These are phyloP conservation scores for Ibycter americanus DNA, from an alignment of 2,797 vertebrate genomes.

Conservation along the genomic window DNA sequence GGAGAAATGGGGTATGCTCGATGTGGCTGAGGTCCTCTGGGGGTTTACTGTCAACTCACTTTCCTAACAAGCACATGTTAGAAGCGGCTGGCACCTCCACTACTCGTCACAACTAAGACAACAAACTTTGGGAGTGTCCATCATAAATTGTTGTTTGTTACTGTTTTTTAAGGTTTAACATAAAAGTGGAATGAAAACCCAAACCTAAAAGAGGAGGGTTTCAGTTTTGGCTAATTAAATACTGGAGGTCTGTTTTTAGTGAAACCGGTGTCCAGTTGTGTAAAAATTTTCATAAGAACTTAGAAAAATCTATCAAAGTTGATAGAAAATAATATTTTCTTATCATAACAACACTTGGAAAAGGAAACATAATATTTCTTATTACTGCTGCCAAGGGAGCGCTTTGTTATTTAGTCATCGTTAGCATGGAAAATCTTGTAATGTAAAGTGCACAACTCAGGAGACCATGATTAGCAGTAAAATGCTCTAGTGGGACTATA, in stretches of 20 bases:
- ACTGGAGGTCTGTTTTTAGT: background rate
- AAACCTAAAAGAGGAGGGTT: background rate
- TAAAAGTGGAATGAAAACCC: background rate
- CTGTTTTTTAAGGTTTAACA: background rate
- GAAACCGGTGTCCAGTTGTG: background rate
- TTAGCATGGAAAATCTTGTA: background rate
- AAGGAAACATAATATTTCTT: background rate
- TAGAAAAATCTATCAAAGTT: background rate
- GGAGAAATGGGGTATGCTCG: rapidly evolving
- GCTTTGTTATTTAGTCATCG: background rate
- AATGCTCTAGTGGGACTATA: background rate
- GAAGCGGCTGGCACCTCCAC: background rate
- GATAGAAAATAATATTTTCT: background rate
- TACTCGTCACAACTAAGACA: background rate
- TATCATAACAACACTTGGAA: background rate
- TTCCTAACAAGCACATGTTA: background rate
- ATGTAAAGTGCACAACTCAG: background rate
- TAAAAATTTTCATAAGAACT: background rate
- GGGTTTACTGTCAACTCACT: background rate
- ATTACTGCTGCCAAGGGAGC: background rate
- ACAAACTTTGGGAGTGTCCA: background rate
- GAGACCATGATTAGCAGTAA: background rate
- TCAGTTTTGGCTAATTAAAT: background rate
- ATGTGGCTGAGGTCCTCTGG: background rate
- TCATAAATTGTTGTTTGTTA: background rate